These are phyloP conservation scores for Petromus typicus DNA, from an alignment of 2,113 vertebrate species.

Conservation along the genomic window DNA sequence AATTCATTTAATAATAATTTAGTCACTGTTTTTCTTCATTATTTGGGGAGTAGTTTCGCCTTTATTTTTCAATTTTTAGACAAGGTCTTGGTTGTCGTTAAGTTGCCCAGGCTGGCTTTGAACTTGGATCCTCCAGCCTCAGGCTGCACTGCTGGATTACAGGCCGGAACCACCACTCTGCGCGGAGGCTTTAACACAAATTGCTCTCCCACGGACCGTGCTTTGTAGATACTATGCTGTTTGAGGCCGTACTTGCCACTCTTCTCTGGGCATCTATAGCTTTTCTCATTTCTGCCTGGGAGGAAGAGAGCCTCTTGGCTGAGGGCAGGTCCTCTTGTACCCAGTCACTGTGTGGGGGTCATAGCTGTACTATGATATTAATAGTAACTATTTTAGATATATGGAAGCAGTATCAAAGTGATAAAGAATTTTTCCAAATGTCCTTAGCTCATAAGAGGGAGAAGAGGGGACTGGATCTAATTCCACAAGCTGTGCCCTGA, in stretches of 20 bases:
- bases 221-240: background rate
- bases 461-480: background rate
- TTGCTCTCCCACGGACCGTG: background rate
- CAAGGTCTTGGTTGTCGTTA: background rate
- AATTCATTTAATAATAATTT: constrained; percentile 1
- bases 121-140: background rate
- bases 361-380: background rate
- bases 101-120: background rate
- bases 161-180: background rate
- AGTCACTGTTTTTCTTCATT: background rate
- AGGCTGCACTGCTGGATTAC: background rate
- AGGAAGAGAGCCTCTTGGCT: no score
- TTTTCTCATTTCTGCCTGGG: no score
- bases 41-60: background rate
- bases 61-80: background rate
- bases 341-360: no score
- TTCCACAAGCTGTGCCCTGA: background rate
- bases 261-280: no score
- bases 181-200: background rate
- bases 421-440: background rate
- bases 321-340: no score
- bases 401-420: background rate
- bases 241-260: no score
- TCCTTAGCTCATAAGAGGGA: background rate
- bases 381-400: constrained; percentile 13